Evolutionary conservation across 2,888 invertebrate species (phyloP).

Genomic region (Junonia oenone): DNA sequence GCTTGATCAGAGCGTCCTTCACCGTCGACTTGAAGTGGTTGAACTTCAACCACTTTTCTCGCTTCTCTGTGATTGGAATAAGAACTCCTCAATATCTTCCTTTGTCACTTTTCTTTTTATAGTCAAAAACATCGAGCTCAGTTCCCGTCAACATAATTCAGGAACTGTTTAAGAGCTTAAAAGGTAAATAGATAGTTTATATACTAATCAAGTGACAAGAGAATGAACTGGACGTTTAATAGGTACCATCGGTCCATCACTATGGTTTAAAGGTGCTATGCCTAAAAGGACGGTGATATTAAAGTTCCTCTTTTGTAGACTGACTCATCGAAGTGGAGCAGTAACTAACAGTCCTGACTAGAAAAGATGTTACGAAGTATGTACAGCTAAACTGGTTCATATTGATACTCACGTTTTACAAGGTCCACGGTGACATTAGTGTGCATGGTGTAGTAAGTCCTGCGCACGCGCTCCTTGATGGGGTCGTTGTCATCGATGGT

Average conservation of each 20-base stretch:
- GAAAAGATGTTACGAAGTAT: no score
- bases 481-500: slow-evolving; percentile 85
- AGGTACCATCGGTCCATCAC: no score
- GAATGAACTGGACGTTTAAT: no score
- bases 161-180: no score
- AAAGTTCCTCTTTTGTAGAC: no score
- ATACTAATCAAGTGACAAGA: no score
- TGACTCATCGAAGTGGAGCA: no score
- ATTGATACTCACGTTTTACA: slow-evolving; percentile 82
- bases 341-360: no score
- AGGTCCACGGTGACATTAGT: slow-evolving; percentile 92
- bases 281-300: no score
- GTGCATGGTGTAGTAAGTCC: slow-evolving; percentile 94
- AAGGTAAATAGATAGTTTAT: no score
- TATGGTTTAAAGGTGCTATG: no score
- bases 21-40: slow-evolving; percentile 90
- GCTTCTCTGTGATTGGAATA: neutral
- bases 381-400: no score
- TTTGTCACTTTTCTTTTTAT: neutral
- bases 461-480: slow-evolving; percentile 88
- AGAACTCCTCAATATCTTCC: neutral
- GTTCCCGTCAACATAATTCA: neutral
- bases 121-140: neutral
- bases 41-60: slow-evolving; percentile 89
- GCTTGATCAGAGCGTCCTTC: slow-evolving; percentile 90